Percentiles rank a stretch among this genome's conserved stretches.
Evolutionary conservation across 1,140 invertebrate species (phyloP).

Genomic region (Trichoplusia ni): DNA sequence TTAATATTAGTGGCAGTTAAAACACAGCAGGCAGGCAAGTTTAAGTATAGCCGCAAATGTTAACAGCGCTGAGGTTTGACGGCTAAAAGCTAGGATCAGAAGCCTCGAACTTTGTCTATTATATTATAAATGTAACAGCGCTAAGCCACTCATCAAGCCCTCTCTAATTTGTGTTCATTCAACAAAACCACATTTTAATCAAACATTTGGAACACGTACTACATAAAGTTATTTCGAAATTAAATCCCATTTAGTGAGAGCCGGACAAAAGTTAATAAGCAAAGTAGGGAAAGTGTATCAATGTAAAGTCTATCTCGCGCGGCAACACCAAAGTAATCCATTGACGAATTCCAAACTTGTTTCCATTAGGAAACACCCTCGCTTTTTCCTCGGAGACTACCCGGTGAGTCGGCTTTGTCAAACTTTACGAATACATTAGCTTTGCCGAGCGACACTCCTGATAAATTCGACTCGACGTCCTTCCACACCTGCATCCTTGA

Average conservation of each 20-base stretch:
- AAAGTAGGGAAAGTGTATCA: constrained; percentile 14
- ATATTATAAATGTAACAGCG: too few species aligned
- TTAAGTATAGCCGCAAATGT: too few species aligned
- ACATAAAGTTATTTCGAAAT: background rate
- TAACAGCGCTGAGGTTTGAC: too few species aligned
- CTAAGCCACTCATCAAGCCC: too few species aligned
- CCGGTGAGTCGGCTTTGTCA: constrained; percentile 59
- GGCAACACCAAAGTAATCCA: constrained; percentile 26
- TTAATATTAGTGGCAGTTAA: too few species aligned
- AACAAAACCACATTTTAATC: background rate
- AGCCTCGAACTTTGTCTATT: too few species aligned
- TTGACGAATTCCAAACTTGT: constrained; percentile 60
- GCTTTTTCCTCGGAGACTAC: constrained; percentile 62
- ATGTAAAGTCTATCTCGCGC: constrained; percentile 22
- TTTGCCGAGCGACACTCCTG: constrained; percentile 55
- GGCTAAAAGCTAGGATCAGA: too few species aligned
- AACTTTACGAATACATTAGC: constrained; percentile 75
- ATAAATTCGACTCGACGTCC: constrained; percentile 63
- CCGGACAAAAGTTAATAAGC: background rate
- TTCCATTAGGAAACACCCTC: constrained; percentile 60
- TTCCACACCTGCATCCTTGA: constrained; percentile 22
- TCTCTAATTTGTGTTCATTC: too few species aligned
- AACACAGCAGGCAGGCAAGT: too few species aligned
- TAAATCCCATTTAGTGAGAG: constrained; percentile 2
- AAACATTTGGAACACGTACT: too few species aligned